Percentiles rank a stretch among this genome's conserved stretches.
phyloP scores from a whole-genome alignment of 2,797 vertebrate genomes.

The Columba guinea region DNA sequence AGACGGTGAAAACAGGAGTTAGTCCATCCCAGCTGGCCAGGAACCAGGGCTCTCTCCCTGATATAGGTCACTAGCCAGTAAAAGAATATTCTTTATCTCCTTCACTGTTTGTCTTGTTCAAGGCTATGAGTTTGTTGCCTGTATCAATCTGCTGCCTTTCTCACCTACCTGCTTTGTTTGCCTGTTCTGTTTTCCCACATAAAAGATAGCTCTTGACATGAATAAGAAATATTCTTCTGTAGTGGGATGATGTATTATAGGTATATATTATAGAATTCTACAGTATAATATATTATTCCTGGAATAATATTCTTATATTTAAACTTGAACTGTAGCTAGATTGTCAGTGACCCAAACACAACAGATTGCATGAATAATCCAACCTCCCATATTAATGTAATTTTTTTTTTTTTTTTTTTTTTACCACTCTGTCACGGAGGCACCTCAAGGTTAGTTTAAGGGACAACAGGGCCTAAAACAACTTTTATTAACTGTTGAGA shows the following conservation, averaged over 20 bases:
- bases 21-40: not conserved
- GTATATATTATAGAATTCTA: not conserved
- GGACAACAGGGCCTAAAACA: too few species aligned
- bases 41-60: not conserved
- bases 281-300: not conserved
- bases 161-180: not conserved
- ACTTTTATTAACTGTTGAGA: too few species aligned
- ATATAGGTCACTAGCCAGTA: not conserved
- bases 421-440: too few species aligned
- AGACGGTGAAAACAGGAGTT: not conserved
- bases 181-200: not conserved
- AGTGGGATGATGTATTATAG: not conserved
- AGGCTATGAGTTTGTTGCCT: not conserved
- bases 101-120: not conserved
- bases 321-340: not conserved
- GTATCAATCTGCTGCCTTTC: conserved; percentile 18
- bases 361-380: not conserved
- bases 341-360: not conserved
- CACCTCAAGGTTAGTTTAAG: too few species aligned
- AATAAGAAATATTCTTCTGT: not conserved
- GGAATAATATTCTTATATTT: not conserved
- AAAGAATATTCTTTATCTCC: conserved; percentile 3
- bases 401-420: not conserved
- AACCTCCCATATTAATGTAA: not conserved
- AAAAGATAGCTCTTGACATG: not conserved